phyloP scores from a whole-genome alignment of 2,797 vertebrate species.

The Thripadectes ignobilis region DNA sequence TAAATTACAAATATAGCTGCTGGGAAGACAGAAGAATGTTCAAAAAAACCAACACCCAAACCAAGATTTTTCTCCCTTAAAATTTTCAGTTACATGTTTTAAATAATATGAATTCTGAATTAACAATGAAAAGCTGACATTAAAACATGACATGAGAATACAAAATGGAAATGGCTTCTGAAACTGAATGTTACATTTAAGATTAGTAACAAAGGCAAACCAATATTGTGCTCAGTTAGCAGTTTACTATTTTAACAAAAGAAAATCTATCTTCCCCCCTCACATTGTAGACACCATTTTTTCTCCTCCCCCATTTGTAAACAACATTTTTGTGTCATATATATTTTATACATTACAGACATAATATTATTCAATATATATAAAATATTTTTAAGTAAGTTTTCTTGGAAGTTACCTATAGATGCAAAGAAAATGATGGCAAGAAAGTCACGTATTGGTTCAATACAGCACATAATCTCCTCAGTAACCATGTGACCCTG shows the following conservation, averaged over 20 bases:
- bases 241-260: neutral
- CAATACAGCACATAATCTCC: conserved; percentile 89
- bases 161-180: neutral
- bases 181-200: neutral
- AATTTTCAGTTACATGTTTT: neutral
- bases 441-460: conserved; percentile 96
- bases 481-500: conserved; percentile 92
- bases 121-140: neutral
- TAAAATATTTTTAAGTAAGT: neutral
- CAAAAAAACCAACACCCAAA: neutral
- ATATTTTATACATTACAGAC: neutral
- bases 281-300: neutral
- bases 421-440: conserved; percentile 98
- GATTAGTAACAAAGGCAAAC: neutral
- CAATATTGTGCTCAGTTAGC: neutral
- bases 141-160: neutral
- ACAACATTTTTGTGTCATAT: neutral
- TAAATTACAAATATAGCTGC: neutral
- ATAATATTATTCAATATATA: neutral
- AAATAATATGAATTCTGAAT: neutral
- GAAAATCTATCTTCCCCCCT: neutral
- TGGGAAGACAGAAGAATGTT: neutral
- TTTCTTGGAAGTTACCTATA: conserved; percentile 83
- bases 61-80: neutral
- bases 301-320: neutral